phyloP scores from a whole-genome alignment of 1,140 invertebrate species.

The Paraescarpia echinospica region DNA sequence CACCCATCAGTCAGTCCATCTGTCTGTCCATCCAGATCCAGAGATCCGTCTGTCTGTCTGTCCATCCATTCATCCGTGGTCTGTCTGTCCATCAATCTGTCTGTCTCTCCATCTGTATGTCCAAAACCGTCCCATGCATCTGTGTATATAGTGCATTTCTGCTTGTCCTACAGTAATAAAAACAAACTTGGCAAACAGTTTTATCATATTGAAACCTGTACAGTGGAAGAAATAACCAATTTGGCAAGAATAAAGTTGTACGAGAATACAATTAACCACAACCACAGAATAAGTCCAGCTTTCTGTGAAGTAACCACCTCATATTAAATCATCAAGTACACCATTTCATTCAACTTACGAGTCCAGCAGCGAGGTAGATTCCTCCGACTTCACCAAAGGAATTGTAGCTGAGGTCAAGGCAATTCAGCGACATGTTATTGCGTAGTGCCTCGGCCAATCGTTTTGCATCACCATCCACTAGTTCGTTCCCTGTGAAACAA shows the following conservation, averaged over 20 bases:
- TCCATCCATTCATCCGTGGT: no score
- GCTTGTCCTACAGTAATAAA: no score
- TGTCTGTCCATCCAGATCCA: no score
- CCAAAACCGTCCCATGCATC: no score
- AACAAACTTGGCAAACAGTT: not conserved
- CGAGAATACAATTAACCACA: not conserved
- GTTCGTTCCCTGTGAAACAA: conserved; percentile 39
- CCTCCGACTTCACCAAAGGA: conserved; percentile 42
- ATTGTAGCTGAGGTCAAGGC: conserved; percentile 47
- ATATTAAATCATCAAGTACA: not conserved
- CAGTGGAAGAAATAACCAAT: not conserved
- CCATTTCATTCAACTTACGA: conserved; percentile 34
- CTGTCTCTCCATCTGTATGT: no score
- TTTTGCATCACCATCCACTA: conserved; percentile 39
- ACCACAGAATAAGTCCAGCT: not conserved
- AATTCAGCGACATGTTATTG: conserved; percentile 40
- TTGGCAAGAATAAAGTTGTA: not conserved
- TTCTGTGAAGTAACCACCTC: not conserved
- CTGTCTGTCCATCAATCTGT: no score
- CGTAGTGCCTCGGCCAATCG: conserved; percentile 40
- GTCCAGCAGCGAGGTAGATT: conserved; percentile 35
- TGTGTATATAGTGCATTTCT: no score
- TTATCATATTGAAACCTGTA: not conserved
- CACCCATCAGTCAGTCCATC: no score
- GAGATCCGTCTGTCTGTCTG: no score